A percentile compares a stretch with the other conserved stretches of the same genome.
These are phyloP conservation scores for Adoxophyes honmai DNA, from an alignment of 1,140 invertebrate genomes.

Conservation along the genomic window DNA sequence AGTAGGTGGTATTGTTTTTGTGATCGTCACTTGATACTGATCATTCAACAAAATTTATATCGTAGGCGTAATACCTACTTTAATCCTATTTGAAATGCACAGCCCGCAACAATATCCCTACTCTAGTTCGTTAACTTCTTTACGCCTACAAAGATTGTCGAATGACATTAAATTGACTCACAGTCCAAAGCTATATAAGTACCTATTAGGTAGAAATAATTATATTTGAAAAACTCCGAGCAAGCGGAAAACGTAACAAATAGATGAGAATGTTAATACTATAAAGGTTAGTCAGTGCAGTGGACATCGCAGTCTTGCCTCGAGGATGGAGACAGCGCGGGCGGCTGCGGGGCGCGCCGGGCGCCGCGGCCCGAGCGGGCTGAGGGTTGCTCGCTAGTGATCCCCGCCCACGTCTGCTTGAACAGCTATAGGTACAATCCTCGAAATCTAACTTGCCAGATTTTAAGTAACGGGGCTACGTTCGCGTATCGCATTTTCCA, in stretches of 20 bases:
- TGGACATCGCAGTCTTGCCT: not conserved
- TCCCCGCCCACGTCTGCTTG: too few relatives aligned
- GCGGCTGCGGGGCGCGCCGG: too few relatives aligned
- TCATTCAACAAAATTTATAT: conserved; percentile 3
- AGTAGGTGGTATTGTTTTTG: too few relatives aligned
- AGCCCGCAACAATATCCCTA: conserved; percentile 58
- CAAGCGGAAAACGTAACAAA: conserved; percentile 25
- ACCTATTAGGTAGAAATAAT: conserved; percentile 22
- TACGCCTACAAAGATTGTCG: conserved; percentile 38
- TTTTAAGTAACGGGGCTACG: too few relatives aligned
- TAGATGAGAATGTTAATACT: conserved; percentile 22
- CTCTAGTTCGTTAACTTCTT: conserved; percentile 39
- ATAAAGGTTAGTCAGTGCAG: conserved; percentile 2
- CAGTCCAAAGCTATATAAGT: conserved; percentile 32
- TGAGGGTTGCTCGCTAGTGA: too few relatives aligned
- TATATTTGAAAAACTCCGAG: conserved; percentile 21
- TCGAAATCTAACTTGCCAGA: too few relatives aligned
- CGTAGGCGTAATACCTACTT: conserved; percentile 36
- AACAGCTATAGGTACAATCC: too few relatives aligned
- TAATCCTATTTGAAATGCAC: conserved; percentile 62
- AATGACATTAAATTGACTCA: conserved; percentile 51
- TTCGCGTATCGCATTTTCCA: too few relatives aligned
- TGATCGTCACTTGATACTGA: too few relatives aligned
- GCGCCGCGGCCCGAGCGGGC: too few relatives aligned
- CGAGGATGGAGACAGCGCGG: too few relatives aligned